Evolutionary conservation across 2,113 vertebrate species (phyloP).

Genomic region (Ramphastos sulfuratus): DNA sequence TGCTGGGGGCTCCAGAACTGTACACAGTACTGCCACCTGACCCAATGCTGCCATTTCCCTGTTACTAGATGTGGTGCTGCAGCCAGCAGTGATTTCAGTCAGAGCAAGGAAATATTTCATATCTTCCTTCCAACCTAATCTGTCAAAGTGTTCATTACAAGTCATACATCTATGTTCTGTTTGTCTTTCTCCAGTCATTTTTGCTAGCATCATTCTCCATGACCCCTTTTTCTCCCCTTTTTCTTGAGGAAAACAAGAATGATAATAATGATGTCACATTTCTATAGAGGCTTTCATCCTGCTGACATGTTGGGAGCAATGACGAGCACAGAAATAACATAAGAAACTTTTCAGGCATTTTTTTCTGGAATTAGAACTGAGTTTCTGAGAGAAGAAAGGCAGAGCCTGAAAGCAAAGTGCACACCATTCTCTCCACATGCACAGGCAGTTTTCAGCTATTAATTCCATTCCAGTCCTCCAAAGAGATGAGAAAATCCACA

Average conservation of each 20-base stretch:
- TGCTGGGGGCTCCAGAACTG: no score
- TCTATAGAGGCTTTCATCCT: constrained; percentile 43
- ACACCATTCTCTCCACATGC: not conserved
- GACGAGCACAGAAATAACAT: constrained; percentile 39
- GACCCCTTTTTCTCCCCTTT: constrained; percentile 19
- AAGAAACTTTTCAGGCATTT: constrained; percentile 21
- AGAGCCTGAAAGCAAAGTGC: not conserved
- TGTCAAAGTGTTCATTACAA: not conserved
- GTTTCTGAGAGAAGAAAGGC: constrained; percentile 11
- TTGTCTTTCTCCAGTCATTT: not conserved
- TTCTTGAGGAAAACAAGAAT: constrained; percentile 39
- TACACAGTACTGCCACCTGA: not conserved
- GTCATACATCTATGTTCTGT: not conserved
- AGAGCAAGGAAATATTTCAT: not conserved
- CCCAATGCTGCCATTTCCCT: not conserved
- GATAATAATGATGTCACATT: constrained; percentile 41
- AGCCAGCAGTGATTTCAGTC: not conserved
- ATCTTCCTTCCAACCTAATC: not conserved
- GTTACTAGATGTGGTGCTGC: not conserved
- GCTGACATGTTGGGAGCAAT: constrained; percentile 40
- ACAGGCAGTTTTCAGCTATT: not conserved
- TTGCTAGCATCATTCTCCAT: not conserved
- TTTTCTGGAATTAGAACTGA: not conserved
- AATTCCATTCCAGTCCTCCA: not conserved
- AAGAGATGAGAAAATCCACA: not conserved